Conservation (phyloP, 2,888 invertebrate genomes). For the Scrobipalpa atriplicella region DNA sequence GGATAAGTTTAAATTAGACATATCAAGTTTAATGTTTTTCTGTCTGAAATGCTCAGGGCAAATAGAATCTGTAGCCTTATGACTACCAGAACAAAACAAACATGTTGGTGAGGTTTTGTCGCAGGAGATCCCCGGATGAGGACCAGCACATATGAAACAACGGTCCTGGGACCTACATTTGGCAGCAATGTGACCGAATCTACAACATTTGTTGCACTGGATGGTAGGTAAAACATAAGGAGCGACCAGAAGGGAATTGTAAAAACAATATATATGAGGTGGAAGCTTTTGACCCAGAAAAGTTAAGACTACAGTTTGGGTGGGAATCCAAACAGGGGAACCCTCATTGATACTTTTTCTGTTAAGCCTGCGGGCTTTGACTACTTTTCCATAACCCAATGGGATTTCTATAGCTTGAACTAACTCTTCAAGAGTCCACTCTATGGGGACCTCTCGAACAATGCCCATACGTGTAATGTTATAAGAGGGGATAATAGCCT, state of each 20-base stretch:
- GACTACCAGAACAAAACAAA: not conserved
- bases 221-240: not conserved
- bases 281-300: not conserved
- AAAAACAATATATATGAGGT: not conserved
- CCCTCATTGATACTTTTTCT: not conserved
- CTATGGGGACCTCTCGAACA: no score
- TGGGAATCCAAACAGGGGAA: not conserved
- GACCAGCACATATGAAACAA: not conserved
- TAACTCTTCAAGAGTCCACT: no score
- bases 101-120: not conserved
- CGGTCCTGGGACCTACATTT: not conserved
- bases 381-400: no score
- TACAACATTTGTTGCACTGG: not conserved
- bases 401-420: no score
- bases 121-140: not conserved
- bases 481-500: no score
- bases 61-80: not conserved
- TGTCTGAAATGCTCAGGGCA: not conserved
- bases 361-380: not conserved
- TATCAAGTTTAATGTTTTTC: no score
- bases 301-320: not conserved
- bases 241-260: not conserved
- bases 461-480: no score
- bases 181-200: not conserved
- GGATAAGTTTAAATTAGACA: no score